phyloP scores from a whole-genome alignment of 2,888 invertebrate species.

The Dryocosmus kuriphilus region DNA sequence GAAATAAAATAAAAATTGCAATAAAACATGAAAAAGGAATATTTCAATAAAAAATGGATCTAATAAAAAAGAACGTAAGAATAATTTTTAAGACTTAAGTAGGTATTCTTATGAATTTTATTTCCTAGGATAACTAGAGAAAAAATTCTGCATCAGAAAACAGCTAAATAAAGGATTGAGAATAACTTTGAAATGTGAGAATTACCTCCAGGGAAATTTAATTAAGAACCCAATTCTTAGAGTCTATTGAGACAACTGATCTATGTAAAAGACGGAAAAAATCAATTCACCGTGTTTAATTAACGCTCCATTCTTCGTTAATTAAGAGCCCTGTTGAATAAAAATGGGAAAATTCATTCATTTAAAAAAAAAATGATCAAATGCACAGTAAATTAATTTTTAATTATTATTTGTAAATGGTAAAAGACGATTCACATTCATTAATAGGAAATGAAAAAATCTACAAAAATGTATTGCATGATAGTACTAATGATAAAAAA shows the following conservation, averaged over 20 bases:
- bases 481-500: no score
- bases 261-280: constrained; percentile 9
- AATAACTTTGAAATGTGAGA: neutral
- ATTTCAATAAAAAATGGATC: no score
- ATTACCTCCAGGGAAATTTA: constrained; percentile 26
- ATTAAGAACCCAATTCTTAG: constrained; percentile 21
- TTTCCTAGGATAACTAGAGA: no score
- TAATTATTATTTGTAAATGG: no score
- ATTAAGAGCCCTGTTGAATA: neutral
- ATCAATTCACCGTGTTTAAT: neutral
- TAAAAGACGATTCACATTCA: no score
- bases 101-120: no score
- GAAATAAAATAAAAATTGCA: neutral
- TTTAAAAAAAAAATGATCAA: neutral
- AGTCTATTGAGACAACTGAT: neutral
- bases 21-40: neutral
- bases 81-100: no score
- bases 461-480: no score
- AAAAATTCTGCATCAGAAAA: neutral
- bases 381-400: no score
- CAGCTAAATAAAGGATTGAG: neutral
- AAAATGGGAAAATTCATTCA: neutral
- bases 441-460: no score
- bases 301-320: neutral
- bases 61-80: no score